Conservation (phyloP, 2,888 invertebrate species). For the Rhingia rostrata region DNA sequence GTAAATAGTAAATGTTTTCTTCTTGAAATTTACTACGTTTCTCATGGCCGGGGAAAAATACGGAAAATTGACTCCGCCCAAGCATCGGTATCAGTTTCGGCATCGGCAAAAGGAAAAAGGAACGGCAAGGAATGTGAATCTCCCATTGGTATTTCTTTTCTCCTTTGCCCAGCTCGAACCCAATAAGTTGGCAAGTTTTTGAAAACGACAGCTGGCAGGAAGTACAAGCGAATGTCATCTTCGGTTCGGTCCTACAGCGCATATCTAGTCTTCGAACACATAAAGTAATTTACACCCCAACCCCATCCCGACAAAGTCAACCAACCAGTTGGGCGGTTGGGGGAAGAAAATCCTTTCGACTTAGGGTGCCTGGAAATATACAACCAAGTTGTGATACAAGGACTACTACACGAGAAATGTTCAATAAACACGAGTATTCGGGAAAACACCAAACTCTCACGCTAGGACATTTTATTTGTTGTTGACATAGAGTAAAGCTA, state of each 20-base stretch:
- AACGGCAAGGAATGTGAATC: conserved; percentile 64
- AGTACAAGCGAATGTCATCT: conserved; percentile 61
- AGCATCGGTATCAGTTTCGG: conserved; percentile 50
- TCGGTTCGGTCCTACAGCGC: conserved; percentile 67
- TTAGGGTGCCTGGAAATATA: conserved; percentile 53
- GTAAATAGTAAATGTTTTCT: conserved; percentile 70
- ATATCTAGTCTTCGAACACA: conserved; percentile 71
- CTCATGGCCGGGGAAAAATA: conserved; percentile 41
- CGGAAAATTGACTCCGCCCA: conserved; percentile 70
- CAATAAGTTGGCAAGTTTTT: conserved; percentile 67
- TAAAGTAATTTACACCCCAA: conserved; percentile 65
- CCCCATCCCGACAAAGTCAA: background rate
- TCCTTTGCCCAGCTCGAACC: conserved; percentile 64
- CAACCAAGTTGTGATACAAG: conserved; percentile 7
- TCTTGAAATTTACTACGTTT: conserved; percentile 40
- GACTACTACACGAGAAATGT: conserved; percentile 22
- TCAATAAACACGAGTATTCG: conserved; percentile 33
- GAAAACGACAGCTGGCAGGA: conserved; percentile 40
- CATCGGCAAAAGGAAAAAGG: conserved; percentile 43
- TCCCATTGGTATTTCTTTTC: conserved; percentile 74
- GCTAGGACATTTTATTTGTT: conserved; percentile 61
- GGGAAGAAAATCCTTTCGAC: conserved; percentile 67
- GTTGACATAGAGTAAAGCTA: conserved; percentile 41
- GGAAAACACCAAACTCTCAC: conserved; percentile 41
- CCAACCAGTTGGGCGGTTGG: background rate